Evolutionary conservation across 2,888 invertebrate genomes (phyloP), one percentile per base, ranked within the genome.

Genomic region (Scaptomyza flava): DNA sequence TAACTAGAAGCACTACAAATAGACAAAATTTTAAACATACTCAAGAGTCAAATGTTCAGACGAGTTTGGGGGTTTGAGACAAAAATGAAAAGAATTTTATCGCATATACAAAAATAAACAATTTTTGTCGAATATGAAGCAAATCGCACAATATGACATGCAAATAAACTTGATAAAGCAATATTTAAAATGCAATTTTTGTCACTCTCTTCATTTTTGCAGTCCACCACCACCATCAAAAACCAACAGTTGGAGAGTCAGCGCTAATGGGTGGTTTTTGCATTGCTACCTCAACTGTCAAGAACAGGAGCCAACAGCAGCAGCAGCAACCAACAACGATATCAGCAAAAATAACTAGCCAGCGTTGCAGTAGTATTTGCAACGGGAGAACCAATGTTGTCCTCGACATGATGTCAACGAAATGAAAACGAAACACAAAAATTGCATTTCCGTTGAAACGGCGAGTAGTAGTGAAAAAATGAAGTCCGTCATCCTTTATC

Each of bases 401-500:
- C 34, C 46, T 59, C 53, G 48, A 8, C 63, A 64, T 60, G 60
- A 69, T 86, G 79, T 79, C 65, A 82, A 75, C 85, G 88, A 88
- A 86, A 90, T 91, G 84, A 90, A 91, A 88, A 79, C 88, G 59
- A 87, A 90, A 74, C 81, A 65, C 17, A 60, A 58, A 76, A 71
- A 20, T 77, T 65, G 61, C 60, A 74, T 79, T 76, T 79, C 77
- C 51, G 81, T 72, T 66, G 78, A 77, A 58, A 72, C 75, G 42
- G 80, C 77, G 42, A 82, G 84, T 17, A 9, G 17, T 60, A 83
- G 82, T 70, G 88, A 85, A 75, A 92, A 91, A 87, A 93, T 93
- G 93, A 93, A 93, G 92, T 93, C 93, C 67, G 92, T 93, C 66
- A 92, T 93, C 70, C 90, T 93, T 61, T 93, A 93, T 91, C 93